Conservation (phyloP, 2,113 vertebrate genomes). For the Thinocorus orbignyianus region DNA sequence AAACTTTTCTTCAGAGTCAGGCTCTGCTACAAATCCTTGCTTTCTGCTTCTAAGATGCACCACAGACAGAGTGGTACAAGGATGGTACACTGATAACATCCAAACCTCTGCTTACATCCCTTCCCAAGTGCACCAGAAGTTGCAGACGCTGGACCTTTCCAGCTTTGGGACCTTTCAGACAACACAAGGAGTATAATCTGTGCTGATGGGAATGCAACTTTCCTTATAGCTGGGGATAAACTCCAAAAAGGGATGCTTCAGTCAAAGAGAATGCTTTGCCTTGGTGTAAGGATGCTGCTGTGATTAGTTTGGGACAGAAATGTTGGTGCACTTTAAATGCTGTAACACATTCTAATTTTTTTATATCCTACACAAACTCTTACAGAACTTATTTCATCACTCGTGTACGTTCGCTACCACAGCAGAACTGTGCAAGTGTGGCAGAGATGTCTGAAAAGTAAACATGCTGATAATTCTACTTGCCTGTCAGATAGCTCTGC, state of each 20-base stretch:
- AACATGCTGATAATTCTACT: constrained; percentile 33
- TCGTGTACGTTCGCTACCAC: background rate
- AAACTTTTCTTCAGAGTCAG: background rate
- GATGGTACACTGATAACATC: background rate
- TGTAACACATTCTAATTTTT: background rate
- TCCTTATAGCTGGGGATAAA: background rate
- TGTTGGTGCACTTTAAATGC: background rate
- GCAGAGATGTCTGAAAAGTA: constrained; percentile 40
- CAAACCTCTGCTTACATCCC: background rate
- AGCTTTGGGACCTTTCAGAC: background rate
- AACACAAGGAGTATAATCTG: background rate
- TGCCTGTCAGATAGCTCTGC: constrained; percentile 4
- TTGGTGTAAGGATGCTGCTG: background rate
- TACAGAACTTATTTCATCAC: background rate
- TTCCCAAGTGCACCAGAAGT: background rate
- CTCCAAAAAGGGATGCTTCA: background rate
- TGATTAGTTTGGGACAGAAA: background rate
- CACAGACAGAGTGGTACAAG: accelerated
- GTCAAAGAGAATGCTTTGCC: background rate
- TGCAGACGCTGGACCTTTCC: background rate
- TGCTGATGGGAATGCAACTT: background rate
- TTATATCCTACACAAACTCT: background rate
- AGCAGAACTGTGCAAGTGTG: background rate
- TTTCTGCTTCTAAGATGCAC: background rate
- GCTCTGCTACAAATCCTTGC: background rate